Base-by-base conservation (phyloP, 1,140 invertebrate species). In the Calliopsis andreniformis region DNA sequence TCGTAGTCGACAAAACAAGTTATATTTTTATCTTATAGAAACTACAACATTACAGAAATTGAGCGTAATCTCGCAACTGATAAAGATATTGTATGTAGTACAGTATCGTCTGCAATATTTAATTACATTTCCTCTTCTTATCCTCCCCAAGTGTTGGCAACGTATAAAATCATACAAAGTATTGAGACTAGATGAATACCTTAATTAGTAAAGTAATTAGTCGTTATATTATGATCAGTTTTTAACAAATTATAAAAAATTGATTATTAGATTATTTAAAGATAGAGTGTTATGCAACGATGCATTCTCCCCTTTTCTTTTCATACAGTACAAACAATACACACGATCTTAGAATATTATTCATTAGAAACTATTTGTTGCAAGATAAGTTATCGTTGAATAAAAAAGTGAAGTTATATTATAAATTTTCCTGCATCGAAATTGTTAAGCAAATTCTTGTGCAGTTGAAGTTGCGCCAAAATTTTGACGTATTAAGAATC, bases 141-240 rank as follows among this genome's bases (percentile, higher is more conserved):
- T 35, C 16, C 20, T 64, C 35, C 42, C 75, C 56, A 71, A 70
- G 47, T 70, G 23, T 51, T 80, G 47, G 64, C 39, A 80, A 70
- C 56, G 64, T 84, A 84, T 47, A 83, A 85, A 85, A 81, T 83
- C 76, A 80, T 83, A 85, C 25, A 61, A 81, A 78, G 61, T 84
- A 84, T 84, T 49, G 49, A 78, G 81, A 84, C 83, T 84, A 84
- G 83, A 84, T 83, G 69, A 83, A 84, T 84, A 80, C 51, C 79
- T 83, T 84, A 83, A 83, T 70, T 73, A 55, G 55, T 83, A 78
- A 64, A 80, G 56, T 82, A 79, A 80, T 83, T 82, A 83, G 30
- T 82, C n/a, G 1, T 82, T 83, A 73, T 63, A 73, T 76, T 80
- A 73, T 68, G 43, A 78, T 83, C 59, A 42, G 30, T 12, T 79